Base-by-base conservation (phyloP, 1,140 invertebrate species). In the Drosophila ohnishii region DNA sequence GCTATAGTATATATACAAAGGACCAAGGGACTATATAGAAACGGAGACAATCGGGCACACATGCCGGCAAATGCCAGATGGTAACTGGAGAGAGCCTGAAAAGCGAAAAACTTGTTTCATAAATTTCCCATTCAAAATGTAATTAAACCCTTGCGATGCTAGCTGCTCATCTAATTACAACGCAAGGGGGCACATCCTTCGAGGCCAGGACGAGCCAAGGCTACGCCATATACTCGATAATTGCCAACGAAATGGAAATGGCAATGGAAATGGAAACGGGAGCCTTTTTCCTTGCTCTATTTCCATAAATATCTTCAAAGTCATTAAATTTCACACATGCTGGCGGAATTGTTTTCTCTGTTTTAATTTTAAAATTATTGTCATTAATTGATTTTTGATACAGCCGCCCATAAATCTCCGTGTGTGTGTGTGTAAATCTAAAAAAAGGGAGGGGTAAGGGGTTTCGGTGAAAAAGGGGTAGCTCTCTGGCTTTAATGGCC, bases 321-420 rank as follows among this genome's bases (percentile, higher is more conserved):
- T 88, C 84, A 88, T 88, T 88, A 88, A 88, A 88, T 88, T 88
- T 89, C 85, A 89, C 84, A 88, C 84, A 88, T 89, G 84, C 70
- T 89, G 85, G 77, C 75, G 51, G 84, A 89, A 89, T 88, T 80
- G 80, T 89, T 55, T 53, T 55, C 51, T 55, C 51, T 6, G 34
- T 55, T 88, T 88, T 89, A 80, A 88, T 88, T 88, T 88, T 88
- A 84, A 87, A 87, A 87, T 88, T 88, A 88, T 88, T 88, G 80
- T 75, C 84, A 89, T 88, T 88, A 88, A 88, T 88, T 88, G 84
- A 88, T 88, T 88, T 88, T 88, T 88, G 84, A 88, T 88, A 84
- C 74, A 80, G 59, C 53, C 14, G 32, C 51, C 51, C 70, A 88
- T 88, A 88, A 88, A 88, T 89, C 78, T 88, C 48, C 69, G 75